These are phyloP conservation scores for Noctua janthe DNA, from an alignment of 2,888 invertebrate species.

Conservation along the genomic window DNA sequence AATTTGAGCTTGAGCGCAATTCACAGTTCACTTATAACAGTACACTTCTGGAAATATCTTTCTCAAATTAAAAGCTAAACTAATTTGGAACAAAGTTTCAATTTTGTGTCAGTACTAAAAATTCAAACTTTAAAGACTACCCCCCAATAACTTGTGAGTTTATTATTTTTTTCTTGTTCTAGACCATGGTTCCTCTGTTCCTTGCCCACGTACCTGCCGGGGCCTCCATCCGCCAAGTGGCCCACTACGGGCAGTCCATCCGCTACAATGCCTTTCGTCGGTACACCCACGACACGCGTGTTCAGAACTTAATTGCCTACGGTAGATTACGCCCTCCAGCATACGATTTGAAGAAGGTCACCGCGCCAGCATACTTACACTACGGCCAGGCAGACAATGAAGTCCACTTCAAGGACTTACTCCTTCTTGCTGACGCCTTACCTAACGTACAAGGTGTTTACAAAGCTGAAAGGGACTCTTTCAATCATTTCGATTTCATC, in stretches of 20 bases:
- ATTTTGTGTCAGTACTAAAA: background rate
- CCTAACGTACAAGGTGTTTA: conserved; percentile 66
- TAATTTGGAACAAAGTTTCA: background rate
- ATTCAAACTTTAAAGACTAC: background rate
- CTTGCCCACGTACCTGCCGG: conserved; percentile 78
- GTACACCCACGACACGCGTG: conserved; percentile 66
- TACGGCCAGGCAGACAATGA: conserved; percentile 66
- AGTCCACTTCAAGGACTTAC: conserved; percentile 69
- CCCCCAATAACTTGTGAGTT: background rate
- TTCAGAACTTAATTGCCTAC: conserved; percentile 72
- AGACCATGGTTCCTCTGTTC: conserved; percentile 78
- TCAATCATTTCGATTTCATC: conserved; percentile 65
- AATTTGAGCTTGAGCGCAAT: background rate
- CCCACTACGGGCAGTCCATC: conserved; percentile 78
- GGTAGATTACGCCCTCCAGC: conserved; percentile 72
- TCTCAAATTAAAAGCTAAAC: background rate
- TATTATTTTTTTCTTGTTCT: conserved; percentile 34
- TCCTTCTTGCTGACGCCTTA: conserved; percentile 62
- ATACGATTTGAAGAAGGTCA: conserved; percentile 72
- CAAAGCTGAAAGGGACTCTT: conserved; percentile 63
- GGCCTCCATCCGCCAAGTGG: conserved; percentile 75
- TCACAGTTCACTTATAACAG: background rate
- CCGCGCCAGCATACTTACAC: conserved; percentile 72
- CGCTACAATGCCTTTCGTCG: conserved; percentile 73
- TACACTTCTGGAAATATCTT: background rate